These are phyloP conservation scores for Aporophyla lueneburgensis DNA, from an alignment of 2,888 invertebrate genomes.

Conservation along the genomic window DNA sequence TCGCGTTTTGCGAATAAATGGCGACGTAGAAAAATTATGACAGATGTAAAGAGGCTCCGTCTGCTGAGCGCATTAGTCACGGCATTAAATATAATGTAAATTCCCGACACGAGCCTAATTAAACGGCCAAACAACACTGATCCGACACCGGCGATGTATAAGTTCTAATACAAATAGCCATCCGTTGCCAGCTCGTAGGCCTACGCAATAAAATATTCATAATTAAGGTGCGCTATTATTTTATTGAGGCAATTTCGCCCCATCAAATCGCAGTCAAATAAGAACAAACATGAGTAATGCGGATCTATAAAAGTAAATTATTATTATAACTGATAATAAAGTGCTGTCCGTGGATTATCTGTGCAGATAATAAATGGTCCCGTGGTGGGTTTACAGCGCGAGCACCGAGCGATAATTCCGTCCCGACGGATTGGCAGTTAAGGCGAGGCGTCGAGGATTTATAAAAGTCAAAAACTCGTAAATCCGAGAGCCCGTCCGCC, in stretches of 20 bases:
- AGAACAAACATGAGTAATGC: conserved; percentile 89
- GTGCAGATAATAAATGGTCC: conserved; percentile 87
- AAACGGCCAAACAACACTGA: conserved; percentile 81
- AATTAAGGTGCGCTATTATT: conserved; percentile 83
- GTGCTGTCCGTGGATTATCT: conserved; percentile 89
- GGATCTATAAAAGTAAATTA: conserved; percentile 90
- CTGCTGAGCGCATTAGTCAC: conserved; percentile 83
- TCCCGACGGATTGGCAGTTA: conserved; percentile 84
- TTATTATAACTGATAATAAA: conserved; percentile 90
- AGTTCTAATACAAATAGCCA: conserved; percentile 76
- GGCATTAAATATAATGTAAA: conserved; percentile 86
- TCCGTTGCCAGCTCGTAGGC: conserved; percentile 68
- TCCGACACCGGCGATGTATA: conserved; percentile 75
- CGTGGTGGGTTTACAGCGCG: conserved; percentile 83
- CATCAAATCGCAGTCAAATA: conserved; percentile 88
- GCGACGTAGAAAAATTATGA: conserved; percentile 91
- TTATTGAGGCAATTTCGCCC: conserved; percentile 85
- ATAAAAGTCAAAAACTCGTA: conserved; percentile 89
- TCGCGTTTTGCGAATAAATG: conserved; percentile 86
- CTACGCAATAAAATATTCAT: conserved; percentile 75
- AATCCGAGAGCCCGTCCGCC: conserved; percentile 77
- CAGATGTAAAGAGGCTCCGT: conserved; percentile 83
- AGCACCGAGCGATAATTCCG: conserved; percentile 85
- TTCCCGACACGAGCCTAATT: conserved; percentile 81
- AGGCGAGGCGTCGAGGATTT: conserved; percentile 86